phyloP scores from a whole-genome alignment of 2,797 vertebrate species.

The Salmo trutta region DNA sequence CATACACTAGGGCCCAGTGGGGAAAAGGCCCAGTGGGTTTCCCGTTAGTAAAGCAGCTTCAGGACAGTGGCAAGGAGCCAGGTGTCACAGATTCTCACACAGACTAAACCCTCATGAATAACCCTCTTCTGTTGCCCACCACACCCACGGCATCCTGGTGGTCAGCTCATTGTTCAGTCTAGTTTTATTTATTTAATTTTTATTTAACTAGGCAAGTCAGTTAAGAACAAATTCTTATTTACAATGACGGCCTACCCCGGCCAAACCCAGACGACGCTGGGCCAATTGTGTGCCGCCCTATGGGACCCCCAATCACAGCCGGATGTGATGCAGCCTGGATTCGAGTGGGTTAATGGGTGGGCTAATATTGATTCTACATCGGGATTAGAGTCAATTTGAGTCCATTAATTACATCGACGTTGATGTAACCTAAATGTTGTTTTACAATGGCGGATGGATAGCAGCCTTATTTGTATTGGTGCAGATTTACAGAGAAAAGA shows the following conservation, averaged over 20 bases:
- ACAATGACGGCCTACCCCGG: too few relatives aligned
- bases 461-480: background rate
- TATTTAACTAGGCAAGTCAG: too few relatives aligned
- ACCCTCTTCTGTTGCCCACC: constrained; percentile 4
- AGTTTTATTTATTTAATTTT: too few relatives aligned
- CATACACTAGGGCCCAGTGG: background rate
- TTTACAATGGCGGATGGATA: background rate
- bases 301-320: too few relatives aligned
- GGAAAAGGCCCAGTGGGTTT: constrained; percentile 14
- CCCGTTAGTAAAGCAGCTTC: background rate
- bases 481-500: background rate
- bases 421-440: background rate
- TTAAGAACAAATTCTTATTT: too few relatives aligned
- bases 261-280: too few relatives aligned
- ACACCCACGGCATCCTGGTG: background rate
- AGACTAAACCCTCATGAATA: constrained; percentile 19
- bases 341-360: too few relatives aligned
- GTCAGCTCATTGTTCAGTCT: background rate
- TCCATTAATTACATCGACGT: background rate
- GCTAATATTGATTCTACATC: background rate
- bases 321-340: too few relatives aligned
- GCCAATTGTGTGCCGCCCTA: too few relatives aligned
- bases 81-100: constrained; percentile 28
- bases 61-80: background rate
- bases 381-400: background rate